A percentile compares a stretch with the other conserved stretches of the same genome.
Evolutionary conservation across 2,797 vertebrate genomes (phyloP).

Genomic region (Balearica regulorum): DNA sequence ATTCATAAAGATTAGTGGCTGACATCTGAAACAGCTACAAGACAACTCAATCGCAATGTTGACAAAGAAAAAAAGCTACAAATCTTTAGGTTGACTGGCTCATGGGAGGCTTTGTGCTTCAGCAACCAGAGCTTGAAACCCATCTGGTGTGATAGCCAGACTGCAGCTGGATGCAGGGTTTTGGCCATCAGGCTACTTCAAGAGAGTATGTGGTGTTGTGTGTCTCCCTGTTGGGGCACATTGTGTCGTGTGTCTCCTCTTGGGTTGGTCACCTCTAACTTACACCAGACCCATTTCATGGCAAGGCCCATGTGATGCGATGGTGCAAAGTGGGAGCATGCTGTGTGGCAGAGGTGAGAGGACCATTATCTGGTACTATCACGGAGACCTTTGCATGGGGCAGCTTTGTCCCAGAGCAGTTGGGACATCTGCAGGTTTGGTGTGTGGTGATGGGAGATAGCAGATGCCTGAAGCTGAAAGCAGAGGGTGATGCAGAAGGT

Average conservation of each 20-base stretch:
- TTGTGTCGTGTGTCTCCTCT: not conserved
- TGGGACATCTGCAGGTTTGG: not conserved
- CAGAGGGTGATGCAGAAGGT: not conserved
- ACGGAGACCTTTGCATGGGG: not conserved
- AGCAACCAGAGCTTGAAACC: not conserved
- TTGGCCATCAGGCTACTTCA: not conserved
- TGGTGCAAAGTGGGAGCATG: not conserved
- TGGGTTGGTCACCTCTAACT: not conserved
- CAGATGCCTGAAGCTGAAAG: not conserved
- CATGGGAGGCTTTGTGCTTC: not conserved
- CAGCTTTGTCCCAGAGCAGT: not conserved
- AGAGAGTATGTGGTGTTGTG: not conserved
- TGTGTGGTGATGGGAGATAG: not conserved
- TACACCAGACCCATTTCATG: not conserved
- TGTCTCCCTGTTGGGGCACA: accelerated
- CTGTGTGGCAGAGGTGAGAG: not conserved
- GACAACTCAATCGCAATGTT: not conserved
- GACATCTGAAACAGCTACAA: not conserved
- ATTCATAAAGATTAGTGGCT: not conserved
- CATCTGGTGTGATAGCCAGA: not conserved
- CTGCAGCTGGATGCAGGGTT: not conserved
- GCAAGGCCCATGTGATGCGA: accelerated
- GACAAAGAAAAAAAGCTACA: not conserved
- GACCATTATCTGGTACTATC: too few relatives aligned
- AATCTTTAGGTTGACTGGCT: not conserved